Conservation (phyloP, 2,888 invertebrate species). For the Callyntrura guangdongensis region DNA sequence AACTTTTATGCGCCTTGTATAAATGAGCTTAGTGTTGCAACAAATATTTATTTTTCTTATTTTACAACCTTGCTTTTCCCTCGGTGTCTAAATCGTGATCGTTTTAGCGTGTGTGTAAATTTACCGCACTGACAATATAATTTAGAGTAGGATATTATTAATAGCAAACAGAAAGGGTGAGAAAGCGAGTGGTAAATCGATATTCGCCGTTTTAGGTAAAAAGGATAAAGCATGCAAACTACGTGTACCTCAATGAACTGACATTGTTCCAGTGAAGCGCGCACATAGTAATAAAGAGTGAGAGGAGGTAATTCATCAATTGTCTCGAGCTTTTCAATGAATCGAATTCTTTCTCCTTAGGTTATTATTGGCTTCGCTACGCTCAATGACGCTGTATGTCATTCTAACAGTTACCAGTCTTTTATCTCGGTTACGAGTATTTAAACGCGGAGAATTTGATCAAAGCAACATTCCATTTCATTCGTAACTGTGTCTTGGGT, state of each 20-base stretch:
- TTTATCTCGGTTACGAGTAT: too few relatives aligned
- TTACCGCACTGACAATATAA: too few relatives aligned
- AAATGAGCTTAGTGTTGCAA: not conserved
- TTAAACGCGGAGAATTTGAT: too few relatives aligned
- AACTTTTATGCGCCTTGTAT: not conserved
- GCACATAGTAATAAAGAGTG: not conserved
- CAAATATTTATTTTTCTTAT: conserved; percentile 29
- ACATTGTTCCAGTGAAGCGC: not conserved
- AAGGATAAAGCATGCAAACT: conserved; percentile 19
- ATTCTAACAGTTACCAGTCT: too few relatives aligned
- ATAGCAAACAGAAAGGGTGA: too few relatives aligned
- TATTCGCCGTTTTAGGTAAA: not conserved
- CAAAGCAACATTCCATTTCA: not conserved
- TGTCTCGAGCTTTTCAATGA: conserved; percentile 11
- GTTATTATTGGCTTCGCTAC: conserved; percentile 1
- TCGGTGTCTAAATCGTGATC: too few relatives aligned
- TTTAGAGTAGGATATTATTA: too few relatives aligned
- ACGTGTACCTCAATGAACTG: not conserved
- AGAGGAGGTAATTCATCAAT: conserved; percentile 18
- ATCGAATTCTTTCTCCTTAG: not conserved
- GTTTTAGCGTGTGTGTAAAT: too few relatives aligned
- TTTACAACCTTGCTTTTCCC: not conserved
- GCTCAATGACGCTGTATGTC: not conserved
- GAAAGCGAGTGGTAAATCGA: not conserved
- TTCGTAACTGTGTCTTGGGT: not conserved